Evolutionary conservation across 2,888 invertebrate species (phyloP).

Genomic region (Girardia tigrina): DNA sequence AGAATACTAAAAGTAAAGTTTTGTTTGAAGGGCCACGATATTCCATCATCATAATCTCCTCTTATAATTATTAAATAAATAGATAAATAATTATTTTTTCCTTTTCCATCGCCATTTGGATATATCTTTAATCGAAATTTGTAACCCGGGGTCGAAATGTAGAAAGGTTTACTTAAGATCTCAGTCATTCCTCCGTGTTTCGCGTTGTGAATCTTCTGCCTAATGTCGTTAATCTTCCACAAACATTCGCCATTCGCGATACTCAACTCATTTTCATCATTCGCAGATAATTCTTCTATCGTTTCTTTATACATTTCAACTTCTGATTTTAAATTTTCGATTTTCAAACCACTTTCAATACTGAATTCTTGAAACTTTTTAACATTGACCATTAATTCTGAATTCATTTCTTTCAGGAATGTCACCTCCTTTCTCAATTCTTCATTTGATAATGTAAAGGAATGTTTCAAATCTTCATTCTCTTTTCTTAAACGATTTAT

Average conservation of each 20-base stretch:
- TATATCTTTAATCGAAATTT: neutral
- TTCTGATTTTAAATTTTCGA: too few species aligned
- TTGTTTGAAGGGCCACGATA: neutral
- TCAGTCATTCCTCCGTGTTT: neutral
- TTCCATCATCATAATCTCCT: neutral
- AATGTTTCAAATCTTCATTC: neutral
- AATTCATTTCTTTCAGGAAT: too few species aligned
- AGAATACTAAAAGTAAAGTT: neutral
- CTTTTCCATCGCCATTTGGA: conserved; percentile 3
- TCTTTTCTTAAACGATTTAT: neutral
- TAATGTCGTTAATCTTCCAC: neutral
- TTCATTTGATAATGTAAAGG: too few species aligned
- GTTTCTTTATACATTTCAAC: too few species aligned
- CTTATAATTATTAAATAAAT: neutral
- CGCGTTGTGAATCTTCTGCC: neutral
- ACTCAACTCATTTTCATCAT: too few species aligned
- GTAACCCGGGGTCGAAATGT: neutral
- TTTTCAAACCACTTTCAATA: too few species aligned
- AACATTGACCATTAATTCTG: too few species aligned
- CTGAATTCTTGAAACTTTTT: too few species aligned
- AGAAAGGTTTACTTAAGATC: neutral
- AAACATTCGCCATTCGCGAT: too few species aligned
- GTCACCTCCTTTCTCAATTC: too few species aligned
- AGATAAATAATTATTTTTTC: neutral
- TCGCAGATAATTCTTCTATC: too few species aligned